These are phyloP conservation scores for Paratilapia polleni DNA, from an alignment of 2,113 vertebrate species.

Conservation along the genomic window DNA sequence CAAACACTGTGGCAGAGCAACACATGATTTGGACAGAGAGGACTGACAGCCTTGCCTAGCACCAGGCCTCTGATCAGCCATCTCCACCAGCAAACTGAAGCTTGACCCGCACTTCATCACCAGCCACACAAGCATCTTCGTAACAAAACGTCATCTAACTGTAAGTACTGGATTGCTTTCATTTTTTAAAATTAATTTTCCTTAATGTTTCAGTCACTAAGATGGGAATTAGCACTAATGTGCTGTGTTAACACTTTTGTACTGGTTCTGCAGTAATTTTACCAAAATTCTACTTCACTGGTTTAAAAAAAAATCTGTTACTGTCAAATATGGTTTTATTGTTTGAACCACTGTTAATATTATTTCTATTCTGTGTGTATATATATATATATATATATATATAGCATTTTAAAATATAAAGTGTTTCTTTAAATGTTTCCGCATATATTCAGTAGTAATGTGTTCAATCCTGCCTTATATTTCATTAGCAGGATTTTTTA, in stretches of 20 bases:
- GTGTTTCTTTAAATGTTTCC: not conserved
- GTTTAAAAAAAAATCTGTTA: not conserved
- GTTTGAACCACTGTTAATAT: not conserved
- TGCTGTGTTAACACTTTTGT: not conserved
- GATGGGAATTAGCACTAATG: not conserved
- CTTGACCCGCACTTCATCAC: slow-evolving; percentile 90
- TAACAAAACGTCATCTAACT: slow-evolving; percentile 95
- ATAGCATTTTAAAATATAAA: not conserved
- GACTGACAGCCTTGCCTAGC: slow-evolving; percentile 95
- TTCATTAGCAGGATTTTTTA: slow-evolving; percentile 11
- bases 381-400: too few relatives aligned
- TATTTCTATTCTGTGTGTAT: not conserved
- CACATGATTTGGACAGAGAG: slow-evolving; percentile 90
- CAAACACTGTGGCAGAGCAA: slow-evolving; percentile 71
- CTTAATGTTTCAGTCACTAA: not conserved
- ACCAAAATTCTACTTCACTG: not conserved
- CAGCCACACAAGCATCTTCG: slow-evolving; percentile 87
- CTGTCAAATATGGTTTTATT: not conserved
- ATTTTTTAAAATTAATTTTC: not conserved
- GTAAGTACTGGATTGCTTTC: slow-evolving; percentile 82
- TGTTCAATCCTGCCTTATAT: slow-evolving; percentile 5
- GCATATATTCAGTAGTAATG: not conserved
- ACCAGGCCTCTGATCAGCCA: slow-evolving; percentile 90
- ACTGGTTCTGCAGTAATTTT: slow-evolving; percentile 4
- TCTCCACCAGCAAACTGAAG: slow-evolving; percentile 89